These are phyloP conservation scores for Sebastes variabilis DNA, from an alignment of 2,797 vertebrate genomes.

Conservation along the genomic window DNA sequence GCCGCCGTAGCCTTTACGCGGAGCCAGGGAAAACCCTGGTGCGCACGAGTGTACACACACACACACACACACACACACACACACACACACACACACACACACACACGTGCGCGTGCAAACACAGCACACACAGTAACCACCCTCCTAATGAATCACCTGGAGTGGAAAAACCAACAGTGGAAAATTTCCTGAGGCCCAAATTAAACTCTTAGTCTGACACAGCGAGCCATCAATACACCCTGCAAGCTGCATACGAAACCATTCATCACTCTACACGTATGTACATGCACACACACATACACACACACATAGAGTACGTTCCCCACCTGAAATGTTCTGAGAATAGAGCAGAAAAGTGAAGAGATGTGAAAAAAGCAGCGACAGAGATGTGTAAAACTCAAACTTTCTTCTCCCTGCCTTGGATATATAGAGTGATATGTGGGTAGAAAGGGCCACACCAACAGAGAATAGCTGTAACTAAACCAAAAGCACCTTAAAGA, in stretches of 20 bases:
- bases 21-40: constrained; percentile 39
- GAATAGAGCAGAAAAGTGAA: neutral
- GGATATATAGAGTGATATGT: neutral
- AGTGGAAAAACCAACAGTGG: constrained; percentile 87
- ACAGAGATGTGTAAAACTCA: neutral
- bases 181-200: constrained; percentile 80
- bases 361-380: neutral
- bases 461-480: neutral
- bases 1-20: neutral
- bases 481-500: neutral
- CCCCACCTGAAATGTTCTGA: neutral
- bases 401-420: neutral
- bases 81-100: too few species aligned
- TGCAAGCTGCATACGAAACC: constrained; percentile 53
- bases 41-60: constrained; percentile 33
- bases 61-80: neutral
- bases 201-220: constrained; percentile 74
- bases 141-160: constrained; percentile 83
- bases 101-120: neutral
- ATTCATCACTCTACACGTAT: constrained; percentile 48
- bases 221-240: constrained; percentile 65
- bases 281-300: neutral
- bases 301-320: neutral
- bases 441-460: neutral
- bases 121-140: constrained; percentile 63